A percentile compares a stretch with the other conserved stretches of the same genome.
Evolutionary conservation across 2,888 invertebrate genomes (phyloP).

Genomic region (Linnaemya tessellans): DNA sequence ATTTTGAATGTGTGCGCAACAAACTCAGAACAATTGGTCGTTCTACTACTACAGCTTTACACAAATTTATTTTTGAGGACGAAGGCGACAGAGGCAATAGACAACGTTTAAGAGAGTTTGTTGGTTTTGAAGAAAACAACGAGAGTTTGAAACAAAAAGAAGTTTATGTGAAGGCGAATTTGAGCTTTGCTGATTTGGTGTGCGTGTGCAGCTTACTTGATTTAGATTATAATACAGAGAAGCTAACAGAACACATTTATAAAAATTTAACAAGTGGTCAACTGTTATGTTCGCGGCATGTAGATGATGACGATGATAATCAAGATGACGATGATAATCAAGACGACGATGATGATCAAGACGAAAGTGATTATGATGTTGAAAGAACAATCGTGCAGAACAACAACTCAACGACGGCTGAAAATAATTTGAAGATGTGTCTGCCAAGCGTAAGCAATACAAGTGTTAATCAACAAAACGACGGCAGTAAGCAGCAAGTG

Average conservation of each 20-base stretch:
- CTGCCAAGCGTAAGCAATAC: too few relatives aligned
- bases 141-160: background rate
- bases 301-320: too few relatives aligned
- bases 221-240: too few relatives aligned
- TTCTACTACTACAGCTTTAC: constrained; percentile 2
- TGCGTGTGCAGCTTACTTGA: constrained; percentile 50
- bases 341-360: constrained; percentile 18
- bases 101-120: constrained; percentile 39
- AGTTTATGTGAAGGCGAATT: constrained; percentile 27
- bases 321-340: too few relatives aligned
- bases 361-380: background rate
- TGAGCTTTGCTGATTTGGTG: constrained; percentile 52
- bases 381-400: constrained; percentile 7
- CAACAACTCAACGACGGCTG: too few relatives aligned
- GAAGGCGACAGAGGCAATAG: constrained; percentile 59
- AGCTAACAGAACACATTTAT: constrained; percentile 52
- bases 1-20: too few relatives aligned
- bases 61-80: constrained; percentile 48
- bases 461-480: too few relatives aligned
- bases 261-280: constrained; percentile 22
- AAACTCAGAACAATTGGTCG: too few relatives aligned
- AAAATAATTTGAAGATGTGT: too few relatives aligned
- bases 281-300: constrained; percentile 2
- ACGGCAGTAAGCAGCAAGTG: too few relatives aligned
- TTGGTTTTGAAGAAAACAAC: constrained; percentile 46